A percentile compares a stretch with the other conserved stretches of the same genome.
phyloP scores from a whole-genome alignment of 1,140 invertebrate genomes.

The Brachionus plicatilis region DNA sequence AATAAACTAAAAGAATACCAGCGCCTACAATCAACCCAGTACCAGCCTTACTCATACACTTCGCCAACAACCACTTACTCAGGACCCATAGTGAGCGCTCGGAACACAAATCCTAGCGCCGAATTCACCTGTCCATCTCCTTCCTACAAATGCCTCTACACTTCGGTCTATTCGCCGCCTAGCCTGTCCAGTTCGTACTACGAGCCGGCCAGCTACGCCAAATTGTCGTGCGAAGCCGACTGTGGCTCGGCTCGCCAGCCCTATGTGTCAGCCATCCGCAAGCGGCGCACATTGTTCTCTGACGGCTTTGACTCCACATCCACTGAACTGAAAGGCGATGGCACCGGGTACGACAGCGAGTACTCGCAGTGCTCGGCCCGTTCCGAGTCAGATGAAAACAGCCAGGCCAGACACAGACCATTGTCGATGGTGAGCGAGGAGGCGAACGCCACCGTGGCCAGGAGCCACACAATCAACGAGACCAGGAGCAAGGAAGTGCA shows the following conservation, averaged over 20 bases:
- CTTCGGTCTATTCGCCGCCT: background rate
- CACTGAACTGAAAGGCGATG: background rate
- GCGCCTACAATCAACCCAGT: background rate
- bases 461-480: background rate
- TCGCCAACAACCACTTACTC: background rate
- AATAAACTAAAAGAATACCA: slow-evolving; percentile 13
- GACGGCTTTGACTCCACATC: slow-evolving; percentile 11
- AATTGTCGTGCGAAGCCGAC: background rate
- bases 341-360: background rate
- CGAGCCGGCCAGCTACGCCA: background rate
- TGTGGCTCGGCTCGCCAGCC: background rate
- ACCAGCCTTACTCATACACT: background rate
- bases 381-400: background rate
- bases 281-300: slow-evolving; percentile 15
- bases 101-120: background rate
- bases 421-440: slow-evolving; percentile 6
- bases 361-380: background rate
- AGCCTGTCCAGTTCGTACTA: background rate
- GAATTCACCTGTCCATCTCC: background rate
- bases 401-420: background rate
- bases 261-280: slow-evolving; percentile 26
- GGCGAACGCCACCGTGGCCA: background rate
- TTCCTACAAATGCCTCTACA: background rate
- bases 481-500: background rate
- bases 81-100: slow-evolving; percentile 16